A percentile compares a stretch with the other conserved stretches of the same genome.
phyloP scores from a whole-genome alignment of 2,113 vertebrate genomes.

The Trogon surrucura region DNA sequence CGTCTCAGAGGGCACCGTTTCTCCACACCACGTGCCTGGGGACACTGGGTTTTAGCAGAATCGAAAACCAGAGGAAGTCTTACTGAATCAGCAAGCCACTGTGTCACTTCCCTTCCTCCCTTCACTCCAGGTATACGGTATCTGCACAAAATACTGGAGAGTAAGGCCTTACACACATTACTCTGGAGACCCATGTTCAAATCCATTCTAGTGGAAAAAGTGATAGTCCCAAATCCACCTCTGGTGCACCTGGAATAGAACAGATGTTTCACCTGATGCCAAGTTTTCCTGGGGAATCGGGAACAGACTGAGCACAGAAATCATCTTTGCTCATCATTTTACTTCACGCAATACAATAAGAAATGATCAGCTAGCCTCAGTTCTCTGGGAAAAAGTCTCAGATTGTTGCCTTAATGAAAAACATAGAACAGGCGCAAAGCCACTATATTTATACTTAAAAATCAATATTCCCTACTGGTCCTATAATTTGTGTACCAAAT shows the following conservation, averaged over 20 bases:
- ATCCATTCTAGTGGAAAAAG: neutral
- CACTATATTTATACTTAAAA: conserved; percentile 47
- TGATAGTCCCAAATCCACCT: neutral
- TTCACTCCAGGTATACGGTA: neutral
- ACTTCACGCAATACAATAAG: neutral
- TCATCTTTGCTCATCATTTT: neutral
- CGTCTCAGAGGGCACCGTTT: neutral
- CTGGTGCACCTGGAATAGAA: neutral
- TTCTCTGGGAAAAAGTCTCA: conserved; percentile 19
- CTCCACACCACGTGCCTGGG: accelerated
- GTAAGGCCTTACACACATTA: neutral
- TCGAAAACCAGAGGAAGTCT: neutral
- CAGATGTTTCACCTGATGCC: neutral
- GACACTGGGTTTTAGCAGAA: neutral
- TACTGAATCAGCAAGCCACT: neutral
- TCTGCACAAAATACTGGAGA: neutral
- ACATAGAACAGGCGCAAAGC: conserved; percentile 36
- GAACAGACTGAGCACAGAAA: neutral
- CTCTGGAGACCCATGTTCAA: neutral
- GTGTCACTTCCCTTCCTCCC: neutral
- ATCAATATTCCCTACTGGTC: conserved; percentile 57
- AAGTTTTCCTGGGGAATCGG: conserved; percentile 25
- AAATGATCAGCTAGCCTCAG: conserved; percentile 21
- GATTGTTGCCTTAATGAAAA: conserved; percentile 57
- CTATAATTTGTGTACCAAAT: conserved; percentile 58